These are phyloP conservation scores for Oryzias curvinotus DNA, from an alignment of 2,113 vertebrate genomes.

Conservation along the genomic window DNA sequence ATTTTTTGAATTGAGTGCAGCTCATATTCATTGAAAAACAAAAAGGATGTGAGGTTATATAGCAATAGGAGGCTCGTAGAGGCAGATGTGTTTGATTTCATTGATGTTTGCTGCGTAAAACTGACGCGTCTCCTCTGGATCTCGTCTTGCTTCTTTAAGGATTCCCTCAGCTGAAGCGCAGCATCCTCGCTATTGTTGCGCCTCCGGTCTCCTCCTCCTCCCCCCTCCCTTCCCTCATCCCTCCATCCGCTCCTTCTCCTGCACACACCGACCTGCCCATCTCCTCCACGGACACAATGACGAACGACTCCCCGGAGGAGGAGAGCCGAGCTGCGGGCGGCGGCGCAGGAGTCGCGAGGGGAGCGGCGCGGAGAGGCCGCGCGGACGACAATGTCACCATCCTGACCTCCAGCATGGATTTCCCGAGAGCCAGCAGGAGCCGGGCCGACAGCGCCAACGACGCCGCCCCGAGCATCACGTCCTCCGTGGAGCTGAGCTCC, in stretches of 20 bases:
- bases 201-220: slow-evolving; percentile 51
- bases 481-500: slow-evolving; percentile 75
- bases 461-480: slow-evolving; percentile 58
- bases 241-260: slow-evolving; percentile 30
- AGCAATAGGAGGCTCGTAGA: no score
- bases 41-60: no score
- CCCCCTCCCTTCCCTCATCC: slow-evolving; percentile 32
- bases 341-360: slow-evolving; percentile 25
- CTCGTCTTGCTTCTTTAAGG: slow-evolving; percentile 49
- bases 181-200: slow-evolving; percentile 36
- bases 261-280: slow-evolving; percentile 48
- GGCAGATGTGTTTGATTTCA: no score
- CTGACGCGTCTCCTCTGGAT: not conserved
- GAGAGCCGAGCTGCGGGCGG: slow-evolving; percentile 51
- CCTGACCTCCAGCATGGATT: slow-evolving; percentile 70
- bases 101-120: no score
- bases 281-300: slow-evolving; percentile 69
- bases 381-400: slow-evolving; percentile 74
- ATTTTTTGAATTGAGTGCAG: no score
- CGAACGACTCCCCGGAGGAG: slow-evolving; percentile 74
- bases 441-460: slow-evolving; percentile 57
- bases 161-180: slow-evolving; percentile 31
- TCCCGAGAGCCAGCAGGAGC: slow-evolving; percentile 57
- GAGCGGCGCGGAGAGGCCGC: slow-evolving; percentile 34
- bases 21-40: no score